phyloP scores from a whole-genome alignment of 2,113 vertebrate species.

The Alces alces region DNA sequence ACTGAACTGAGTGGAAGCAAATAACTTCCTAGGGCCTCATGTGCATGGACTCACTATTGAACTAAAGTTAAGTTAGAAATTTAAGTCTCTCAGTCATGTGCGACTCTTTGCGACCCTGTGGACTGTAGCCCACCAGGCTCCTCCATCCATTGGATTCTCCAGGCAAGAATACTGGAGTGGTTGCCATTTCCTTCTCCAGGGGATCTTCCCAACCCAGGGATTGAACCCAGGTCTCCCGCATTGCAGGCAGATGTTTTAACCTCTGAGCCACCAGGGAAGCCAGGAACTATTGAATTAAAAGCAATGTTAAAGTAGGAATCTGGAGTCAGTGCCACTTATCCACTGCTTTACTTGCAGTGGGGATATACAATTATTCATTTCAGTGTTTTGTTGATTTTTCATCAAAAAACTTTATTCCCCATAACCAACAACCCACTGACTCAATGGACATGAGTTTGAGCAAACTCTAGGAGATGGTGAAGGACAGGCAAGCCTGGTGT shows the following conservation, averaged over 20 bases:
- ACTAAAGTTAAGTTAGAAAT: not conserved
- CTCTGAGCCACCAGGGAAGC: too few relatives aligned
- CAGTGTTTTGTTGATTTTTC: not conserved
- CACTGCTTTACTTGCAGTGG: not conserved
- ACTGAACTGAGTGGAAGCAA: not conserved
- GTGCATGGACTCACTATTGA: not conserved
- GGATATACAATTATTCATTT: not conserved
- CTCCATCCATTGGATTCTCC: too few relatives aligned
- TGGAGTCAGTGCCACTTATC: not conserved
- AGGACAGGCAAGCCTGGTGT: not conserved
- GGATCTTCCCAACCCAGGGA: too few relatives aligned
- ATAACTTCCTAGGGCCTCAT: not conserved
- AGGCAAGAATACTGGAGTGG: too few relatives aligned
- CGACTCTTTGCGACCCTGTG: too few relatives aligned
- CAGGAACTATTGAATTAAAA: not conserved
- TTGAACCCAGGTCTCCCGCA: too few relatives aligned
- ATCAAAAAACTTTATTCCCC: not conserved
- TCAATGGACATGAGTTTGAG: not conserved
- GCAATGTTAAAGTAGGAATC: not conserved
- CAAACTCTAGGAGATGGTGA: not conserved
- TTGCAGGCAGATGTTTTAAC: too few relatives aligned
- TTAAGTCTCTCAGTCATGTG: too few relatives aligned
- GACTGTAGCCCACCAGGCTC: too few relatives aligned
- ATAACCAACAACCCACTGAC: not conserved
- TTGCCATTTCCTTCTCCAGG: too few relatives aligned